These are phyloP conservation scores for Sicus ferrugineus DNA, from an alignment of 2,888 invertebrate genomes.

Conservation along the genomic window DNA sequence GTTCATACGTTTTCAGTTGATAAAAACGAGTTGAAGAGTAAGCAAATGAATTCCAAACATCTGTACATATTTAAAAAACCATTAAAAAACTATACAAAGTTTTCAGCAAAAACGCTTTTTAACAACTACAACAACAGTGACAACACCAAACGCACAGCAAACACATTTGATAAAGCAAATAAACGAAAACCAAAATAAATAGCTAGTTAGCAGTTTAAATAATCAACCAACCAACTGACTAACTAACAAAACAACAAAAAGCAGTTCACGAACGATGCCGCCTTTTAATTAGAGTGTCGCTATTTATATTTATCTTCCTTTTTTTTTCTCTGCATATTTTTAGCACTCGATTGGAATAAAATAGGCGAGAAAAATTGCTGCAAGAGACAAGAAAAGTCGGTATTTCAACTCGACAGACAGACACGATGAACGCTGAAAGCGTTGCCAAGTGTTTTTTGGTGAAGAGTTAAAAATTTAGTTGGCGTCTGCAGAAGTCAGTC, in stretches of 20 bases:
- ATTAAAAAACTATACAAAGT: not conserved
- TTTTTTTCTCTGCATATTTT: constrained; percentile 25
- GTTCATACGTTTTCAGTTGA: not conserved
- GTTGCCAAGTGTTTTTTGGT: constrained; percentile 18
- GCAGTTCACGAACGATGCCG: constrained; percentile 12
- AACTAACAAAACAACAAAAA: constrained; percentile 1
- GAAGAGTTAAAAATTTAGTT: constrained; percentile 9
- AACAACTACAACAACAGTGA: constrained; percentile 2
- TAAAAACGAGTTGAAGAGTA: not conserved
- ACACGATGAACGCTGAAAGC: constrained; percentile 14
- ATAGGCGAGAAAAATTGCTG: constrained; percentile 28
- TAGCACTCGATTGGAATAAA: constrained; percentile 32
- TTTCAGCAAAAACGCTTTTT: not conserved
- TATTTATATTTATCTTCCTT: constrained; percentile 11
- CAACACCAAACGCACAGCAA: not conserved
- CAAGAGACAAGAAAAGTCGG: constrained; percentile 20
- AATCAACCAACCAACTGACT: not conserved
- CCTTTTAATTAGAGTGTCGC: constrained; percentile 27
- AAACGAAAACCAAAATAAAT: constrained; percentile 1
- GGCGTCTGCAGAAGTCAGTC: constrained; percentile 18
- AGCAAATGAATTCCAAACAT: constrained; percentile 6
- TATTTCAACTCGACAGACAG: not conserved
- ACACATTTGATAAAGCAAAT: not conserved
- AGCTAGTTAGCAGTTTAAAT: no score
- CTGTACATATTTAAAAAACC: not conserved